Evolutionary conservation across 2,113 vertebrate genomes (phyloP).

Genomic region (Pluvialis apricaria): DNA sequence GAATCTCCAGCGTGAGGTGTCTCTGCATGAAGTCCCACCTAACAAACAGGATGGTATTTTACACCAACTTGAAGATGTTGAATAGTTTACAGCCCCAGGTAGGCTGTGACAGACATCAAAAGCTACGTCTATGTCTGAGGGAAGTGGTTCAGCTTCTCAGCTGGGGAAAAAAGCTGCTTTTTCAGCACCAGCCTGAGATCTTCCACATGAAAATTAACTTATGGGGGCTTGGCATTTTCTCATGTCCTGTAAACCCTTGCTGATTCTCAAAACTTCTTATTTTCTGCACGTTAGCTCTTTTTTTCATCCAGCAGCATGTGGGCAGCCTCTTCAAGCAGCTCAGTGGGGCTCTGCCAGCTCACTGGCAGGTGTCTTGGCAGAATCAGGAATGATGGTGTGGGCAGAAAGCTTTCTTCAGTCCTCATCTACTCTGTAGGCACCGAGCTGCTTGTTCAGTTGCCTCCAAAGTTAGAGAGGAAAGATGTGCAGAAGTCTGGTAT

Average conservation of each 20-base stretch:
- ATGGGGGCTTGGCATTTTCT: background rate
- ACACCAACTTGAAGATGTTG: background rate
- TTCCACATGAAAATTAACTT: background rate
- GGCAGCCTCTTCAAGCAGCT: background rate
- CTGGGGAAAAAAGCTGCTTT: background rate
- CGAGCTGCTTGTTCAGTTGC: background rate
- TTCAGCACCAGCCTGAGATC: background rate
- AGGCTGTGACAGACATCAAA: background rate
- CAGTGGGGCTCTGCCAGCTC: background rate
- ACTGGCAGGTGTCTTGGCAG: fast-evolving
- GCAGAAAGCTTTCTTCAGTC: background rate
- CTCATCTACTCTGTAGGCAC: background rate
- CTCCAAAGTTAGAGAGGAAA: background rate
- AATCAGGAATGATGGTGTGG: background rate
- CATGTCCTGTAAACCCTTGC: background rate
- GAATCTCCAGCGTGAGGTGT: background rate
- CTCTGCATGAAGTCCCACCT: background rate
- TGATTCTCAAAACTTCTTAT: background rate
- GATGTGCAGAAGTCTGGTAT: background rate
- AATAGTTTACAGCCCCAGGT: background rate
- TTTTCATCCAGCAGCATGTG: background rate
- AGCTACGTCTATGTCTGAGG: background rate
- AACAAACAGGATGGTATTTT: background rate
- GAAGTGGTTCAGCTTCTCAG: background rate
- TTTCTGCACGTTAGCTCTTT: background rate